Conservation (phyloP, 2,113 vertebrate genomes). For the Hemicordylus capensis region DNA sequence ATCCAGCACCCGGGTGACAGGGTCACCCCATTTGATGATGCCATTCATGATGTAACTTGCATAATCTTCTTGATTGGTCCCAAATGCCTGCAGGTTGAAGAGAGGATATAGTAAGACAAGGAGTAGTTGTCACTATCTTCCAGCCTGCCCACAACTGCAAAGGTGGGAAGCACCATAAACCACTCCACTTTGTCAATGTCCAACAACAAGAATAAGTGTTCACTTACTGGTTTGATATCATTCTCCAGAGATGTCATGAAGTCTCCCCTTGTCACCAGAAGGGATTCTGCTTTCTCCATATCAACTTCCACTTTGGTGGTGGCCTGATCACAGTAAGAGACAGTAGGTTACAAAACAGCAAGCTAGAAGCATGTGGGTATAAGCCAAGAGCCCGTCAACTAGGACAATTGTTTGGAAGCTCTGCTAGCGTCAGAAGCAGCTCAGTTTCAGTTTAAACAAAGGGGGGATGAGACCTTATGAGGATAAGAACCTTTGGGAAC, state of each 20-base stretch:
- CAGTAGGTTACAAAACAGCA: not conserved
- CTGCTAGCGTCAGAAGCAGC: not conserved
- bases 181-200: not conserved
- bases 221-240: constrained; percentile 96
- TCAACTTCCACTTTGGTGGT: constrained; percentile 96
- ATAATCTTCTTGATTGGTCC: constrained; percentile 97
- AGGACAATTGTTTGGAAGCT: not conserved
- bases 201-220: no score
- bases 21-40: constrained; percentile 94
- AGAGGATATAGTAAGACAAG: not conserved
- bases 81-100: constrained; percentile 84
- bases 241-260: constrained; percentile 92
- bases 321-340: constrained; percentile 77
- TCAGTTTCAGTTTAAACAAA: not conserved
- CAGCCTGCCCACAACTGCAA: no score
- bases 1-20: constrained; percentile 87
- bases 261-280: constrained; percentile 87
- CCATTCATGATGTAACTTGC: constrained; percentile 97
- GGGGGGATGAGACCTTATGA: not conserved
- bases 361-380: accelerated
- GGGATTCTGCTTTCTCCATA: constrained; percentile 90
- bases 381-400: not conserved
- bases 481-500: not conserved
- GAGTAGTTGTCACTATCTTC: not conserved
- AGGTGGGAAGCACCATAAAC: not conserved